Percentiles rank a stretch among this genome's conserved stretches.
phyloP scores from a whole-genome alignment of 30 jellyfish, hydroid and myxozoan genomes.

The Sanderia malayensis region DNA sequence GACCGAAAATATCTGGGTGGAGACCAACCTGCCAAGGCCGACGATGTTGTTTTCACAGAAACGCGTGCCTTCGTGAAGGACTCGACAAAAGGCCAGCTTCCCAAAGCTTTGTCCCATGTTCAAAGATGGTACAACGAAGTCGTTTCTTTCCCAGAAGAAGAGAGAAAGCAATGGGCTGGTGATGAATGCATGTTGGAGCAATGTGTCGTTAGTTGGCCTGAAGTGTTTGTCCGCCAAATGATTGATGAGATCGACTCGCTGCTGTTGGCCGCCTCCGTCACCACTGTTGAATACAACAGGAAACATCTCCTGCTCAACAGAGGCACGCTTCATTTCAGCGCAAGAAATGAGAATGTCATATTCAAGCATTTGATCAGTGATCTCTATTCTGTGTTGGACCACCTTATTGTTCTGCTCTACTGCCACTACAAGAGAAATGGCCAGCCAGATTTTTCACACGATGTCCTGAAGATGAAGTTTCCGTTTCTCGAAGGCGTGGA shows the following conservation, averaged over 20 bases:
- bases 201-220: constrained; percentile 61
- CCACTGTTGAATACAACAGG: constrained; percentile 52
- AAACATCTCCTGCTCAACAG: constrained; percentile 47
- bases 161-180: constrained; percentile 47
- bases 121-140: constrained; percentile 31
- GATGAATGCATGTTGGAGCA: constrained; percentile 31
- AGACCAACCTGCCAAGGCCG: constrained; percentile 48
- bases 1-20: constrained; percentile 39
- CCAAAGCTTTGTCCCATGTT: constrained; percentile 42
- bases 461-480: constrained; percentile 35
- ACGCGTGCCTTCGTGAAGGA: constrained; percentile 31
- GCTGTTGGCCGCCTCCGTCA: constrained; percentile 52
- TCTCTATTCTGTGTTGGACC: constrained; percentile 41
- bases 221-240: constrained; percentile 47
- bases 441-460: constrained; percentile 58
- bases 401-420: constrained; percentile 46
- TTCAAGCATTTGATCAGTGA: constrained; percentile 50
- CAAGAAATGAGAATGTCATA: constrained; percentile 48
- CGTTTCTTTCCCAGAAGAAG: constrained; percentile 42
- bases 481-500: constrained; percentile 38
- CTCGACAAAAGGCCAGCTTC: constrained; percentile 31
- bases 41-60: constrained; percentile 43
- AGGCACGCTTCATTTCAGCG: constrained; percentile 60
- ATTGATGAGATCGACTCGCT: constrained; percentile 50
- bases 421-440: constrained; percentile 62